A percentile compares a stretch with the other conserved stretches of the same genome.
phyloP scores from a whole-genome alignment of 2,797 vertebrate species.

The Pristis pectinata region DNA sequence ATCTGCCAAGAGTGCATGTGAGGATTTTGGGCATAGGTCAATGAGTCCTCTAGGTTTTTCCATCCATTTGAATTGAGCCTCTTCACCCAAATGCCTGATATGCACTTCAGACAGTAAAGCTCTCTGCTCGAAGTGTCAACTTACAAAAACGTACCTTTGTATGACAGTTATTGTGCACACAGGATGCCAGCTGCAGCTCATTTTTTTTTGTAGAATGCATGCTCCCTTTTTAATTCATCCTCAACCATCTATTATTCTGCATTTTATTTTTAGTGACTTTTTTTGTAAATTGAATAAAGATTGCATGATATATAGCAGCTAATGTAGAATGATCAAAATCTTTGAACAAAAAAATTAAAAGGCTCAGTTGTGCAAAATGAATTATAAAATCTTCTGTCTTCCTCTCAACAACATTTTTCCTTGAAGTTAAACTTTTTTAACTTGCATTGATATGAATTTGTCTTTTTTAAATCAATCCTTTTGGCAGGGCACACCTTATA shows the following conservation, averaged over 20 bases:
- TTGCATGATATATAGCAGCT: background rate
- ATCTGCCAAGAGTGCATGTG: background rate
- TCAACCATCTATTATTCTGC: background rate
- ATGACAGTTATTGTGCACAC: background rate
- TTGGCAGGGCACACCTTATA: background rate
- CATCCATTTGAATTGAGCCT: background rate
- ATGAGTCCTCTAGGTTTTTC: background rate
- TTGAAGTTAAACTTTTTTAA: background rate
- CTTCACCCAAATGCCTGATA: background rate
- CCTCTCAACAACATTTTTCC: background rate
- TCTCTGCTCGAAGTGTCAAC: background rate
- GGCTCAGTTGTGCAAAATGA: background rate
- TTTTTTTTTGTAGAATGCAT: background rate
- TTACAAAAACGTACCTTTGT: background rate
- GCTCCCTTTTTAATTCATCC: background rate
- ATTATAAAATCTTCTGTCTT: background rate
- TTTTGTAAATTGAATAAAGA: background rate
- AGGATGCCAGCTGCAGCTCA: slow-evolving; percentile 16
- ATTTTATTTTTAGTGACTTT: background rate
- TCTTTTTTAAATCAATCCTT: background rate
- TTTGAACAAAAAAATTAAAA: background rate
- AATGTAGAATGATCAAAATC: background rate
- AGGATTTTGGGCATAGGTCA: slow-evolving; percentile 7
- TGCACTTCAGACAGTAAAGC: background rate
- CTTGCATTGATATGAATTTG: background rate